These are phyloP conservation scores for Hypolimnas misippus DNA, from an alignment of 2,888 invertebrate species.

Conservation along the genomic window DNA sequence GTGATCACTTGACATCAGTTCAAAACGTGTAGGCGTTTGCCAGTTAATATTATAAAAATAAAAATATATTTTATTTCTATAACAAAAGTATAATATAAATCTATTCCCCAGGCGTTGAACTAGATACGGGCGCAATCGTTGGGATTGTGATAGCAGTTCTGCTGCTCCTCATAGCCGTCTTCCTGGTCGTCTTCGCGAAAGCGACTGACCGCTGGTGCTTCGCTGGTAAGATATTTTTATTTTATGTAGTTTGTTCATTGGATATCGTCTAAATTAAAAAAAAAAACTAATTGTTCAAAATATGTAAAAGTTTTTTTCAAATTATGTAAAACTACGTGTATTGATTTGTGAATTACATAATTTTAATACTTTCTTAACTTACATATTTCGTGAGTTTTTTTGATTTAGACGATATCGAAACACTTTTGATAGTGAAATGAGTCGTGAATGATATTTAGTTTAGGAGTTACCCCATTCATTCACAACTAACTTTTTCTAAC, in stretches of 20 bases:
- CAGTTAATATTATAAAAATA: no score
- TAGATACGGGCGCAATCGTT: slow-evolving; percentile 90
- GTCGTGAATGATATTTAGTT: slow-evolving; percentile 24
- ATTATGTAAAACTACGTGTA: neutral
- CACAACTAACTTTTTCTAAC: slow-evolving; percentile 22
- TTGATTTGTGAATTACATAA: neutral
- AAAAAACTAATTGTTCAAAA: neutral
- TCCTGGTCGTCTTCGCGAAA: slow-evolving; percentile 89
- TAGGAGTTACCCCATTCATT: slow-evolving; percentile 14
- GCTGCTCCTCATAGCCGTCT: slow-evolving; percentile 85
- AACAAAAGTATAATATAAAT: no score
- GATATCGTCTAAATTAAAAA: slow-evolving; percentile 9
- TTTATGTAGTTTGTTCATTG: neutral
- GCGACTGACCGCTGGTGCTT: slow-evolving; percentile 94
- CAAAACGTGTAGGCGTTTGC: no score
- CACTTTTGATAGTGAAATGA: slow-evolving; percentile 6
- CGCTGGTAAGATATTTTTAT: slow-evolving; percentile 88
- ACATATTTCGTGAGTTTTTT: neutral
- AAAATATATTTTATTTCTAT: no score
- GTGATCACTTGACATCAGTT: no score
- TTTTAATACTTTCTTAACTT: neutral
- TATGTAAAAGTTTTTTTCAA: neutral
- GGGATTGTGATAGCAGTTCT: slow-evolving; percentile 90
- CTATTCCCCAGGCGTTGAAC: slow-evolving; percentile 83
- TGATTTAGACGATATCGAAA: slow-evolving; percentile 10